Evolutionary conservation across 2,888 invertebrate species (phyloP).

Genomic region (Agonopterix heracliana): DNA sequence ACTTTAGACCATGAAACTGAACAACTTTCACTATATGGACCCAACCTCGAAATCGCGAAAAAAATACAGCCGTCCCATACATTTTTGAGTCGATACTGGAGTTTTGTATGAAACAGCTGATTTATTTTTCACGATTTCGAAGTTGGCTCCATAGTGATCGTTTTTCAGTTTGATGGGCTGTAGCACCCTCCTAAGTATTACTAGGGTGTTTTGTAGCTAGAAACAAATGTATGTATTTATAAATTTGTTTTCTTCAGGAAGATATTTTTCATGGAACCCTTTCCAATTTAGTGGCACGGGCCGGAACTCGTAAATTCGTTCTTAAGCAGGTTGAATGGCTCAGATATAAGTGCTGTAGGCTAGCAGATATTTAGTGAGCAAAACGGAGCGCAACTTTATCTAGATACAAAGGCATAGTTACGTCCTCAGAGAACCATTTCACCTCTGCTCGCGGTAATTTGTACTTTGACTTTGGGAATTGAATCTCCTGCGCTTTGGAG

Average conservation of each 20-base stretch:
- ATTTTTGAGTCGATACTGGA: too few relatives aligned
- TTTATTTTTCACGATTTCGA: too few relatives aligned
- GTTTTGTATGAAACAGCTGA: too few relatives aligned
- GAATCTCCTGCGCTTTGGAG: conserved; percentile 32
- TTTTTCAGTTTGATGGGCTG: too few relatives aligned
- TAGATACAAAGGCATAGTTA: conserved; percentile 34
- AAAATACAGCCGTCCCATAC: too few relatives aligned
- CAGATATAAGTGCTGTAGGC: conserved; percentile 36
- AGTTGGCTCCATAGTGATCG: too few relatives aligned
- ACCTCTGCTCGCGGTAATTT: conserved; percentile 38
- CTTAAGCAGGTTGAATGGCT: conserved; percentile 38
- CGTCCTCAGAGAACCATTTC: conserved; percentile 23
- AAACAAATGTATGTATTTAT: conserved; percentile 19
- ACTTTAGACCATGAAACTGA: too few relatives aligned
- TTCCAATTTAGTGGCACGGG: conserved; percentile 38
- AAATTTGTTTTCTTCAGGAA: conserved; percentile 29
- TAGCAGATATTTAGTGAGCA: conserved; percentile 33
- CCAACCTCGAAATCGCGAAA: too few relatives aligned
- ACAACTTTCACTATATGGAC: too few relatives aligned
- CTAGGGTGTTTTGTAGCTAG: too few relatives aligned
- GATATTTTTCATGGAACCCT: conserved; percentile 33
- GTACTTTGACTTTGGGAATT: conserved; percentile 40
- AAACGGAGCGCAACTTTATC: conserved; percentile 28
- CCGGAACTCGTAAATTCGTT: conserved; percentile 31
- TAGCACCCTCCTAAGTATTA: too few relatives aligned